Base-by-base conservation (phyloP, 2,888 invertebrate species). In the Orgyia antiqua region DNA sequence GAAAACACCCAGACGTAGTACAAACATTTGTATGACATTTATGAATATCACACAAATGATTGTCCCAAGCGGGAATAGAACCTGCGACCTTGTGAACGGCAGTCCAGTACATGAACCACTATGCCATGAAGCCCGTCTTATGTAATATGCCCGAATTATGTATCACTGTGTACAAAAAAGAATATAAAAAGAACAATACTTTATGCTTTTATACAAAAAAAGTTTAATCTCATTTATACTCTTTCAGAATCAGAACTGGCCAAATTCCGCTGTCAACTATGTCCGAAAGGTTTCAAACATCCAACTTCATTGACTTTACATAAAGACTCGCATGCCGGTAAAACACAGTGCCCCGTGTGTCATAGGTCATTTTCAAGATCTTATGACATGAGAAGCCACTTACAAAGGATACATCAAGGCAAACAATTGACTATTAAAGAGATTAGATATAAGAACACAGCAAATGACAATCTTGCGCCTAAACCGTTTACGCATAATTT, bases 271-370 rank as follows among this genome's bases (percentile, higher is more conserved):
- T 90, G 90, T 69, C 88, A 88, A 63, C 69, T 89, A 49, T 90
- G 90, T 68, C 88, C 88, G 42, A 90, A 89, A 76, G 88, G 88
- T 39, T 90, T 90, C 59, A 89, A 88, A 59, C 89, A 89, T 66
- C 89, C 89, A 9, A 89, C 88, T 43, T 90, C 90, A 31, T 68
- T 90, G 54, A 89, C 89, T 33, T 73, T 89, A 29, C 90, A 90
- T 58, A 89, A 88, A 69, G 89, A 89, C 60, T 87, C 89, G 25
- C 90, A 90, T 50, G 88, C 88, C 29, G 90, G 90, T 13, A 89
- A 89, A 65, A 90, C 90, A 11, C 88, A 88, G 52, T 90, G 90
- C 50, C 89, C 89, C 6, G 88, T 90, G 29, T 90, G 90, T 50
- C 87, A 86, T 44, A 77, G 89, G 42, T 87, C 89, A 37, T 89